These are phyloP conservation scores for Nesospiza acunhae DNA, from an alignment of 2,113 vertebrate species.

Conservation along the genomic window DNA sequence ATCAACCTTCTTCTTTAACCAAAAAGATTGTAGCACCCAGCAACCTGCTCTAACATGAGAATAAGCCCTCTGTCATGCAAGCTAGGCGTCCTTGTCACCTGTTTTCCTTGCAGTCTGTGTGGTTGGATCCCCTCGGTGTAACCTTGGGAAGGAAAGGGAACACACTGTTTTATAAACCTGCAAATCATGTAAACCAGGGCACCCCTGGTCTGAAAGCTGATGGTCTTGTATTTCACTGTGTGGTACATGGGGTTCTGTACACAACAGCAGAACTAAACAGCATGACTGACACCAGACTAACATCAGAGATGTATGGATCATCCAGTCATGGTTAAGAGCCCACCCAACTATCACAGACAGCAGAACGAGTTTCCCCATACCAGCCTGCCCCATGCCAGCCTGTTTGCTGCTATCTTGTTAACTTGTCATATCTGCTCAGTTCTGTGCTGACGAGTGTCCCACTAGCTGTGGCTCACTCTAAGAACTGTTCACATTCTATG, in stretches of 20 bases:
- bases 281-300: background rate
- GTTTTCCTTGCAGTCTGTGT: background rate
- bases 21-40: background rate
- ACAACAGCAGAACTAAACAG: background rate
- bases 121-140: background rate
- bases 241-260: accelerated
- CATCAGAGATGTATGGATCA: background rate
- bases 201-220: background rate
- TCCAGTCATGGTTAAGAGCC: background rate
- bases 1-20: background rate
- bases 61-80: no score
- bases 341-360: background rate
- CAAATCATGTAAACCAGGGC: background rate
- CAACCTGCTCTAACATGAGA: no score
- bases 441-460: background rate
- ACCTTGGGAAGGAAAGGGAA: background rate
- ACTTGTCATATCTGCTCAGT: background rate
- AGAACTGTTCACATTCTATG: background rate
- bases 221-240: background rate
- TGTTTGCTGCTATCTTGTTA: background rate
- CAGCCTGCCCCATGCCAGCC: background rate
- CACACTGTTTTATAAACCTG: background rate
- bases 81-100: no score
- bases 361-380: background rate
- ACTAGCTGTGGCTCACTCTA: background rate